Base-by-base conservation (phyloP, 1,140 invertebrate species). In the Sarcophaga bullata region DNA sequence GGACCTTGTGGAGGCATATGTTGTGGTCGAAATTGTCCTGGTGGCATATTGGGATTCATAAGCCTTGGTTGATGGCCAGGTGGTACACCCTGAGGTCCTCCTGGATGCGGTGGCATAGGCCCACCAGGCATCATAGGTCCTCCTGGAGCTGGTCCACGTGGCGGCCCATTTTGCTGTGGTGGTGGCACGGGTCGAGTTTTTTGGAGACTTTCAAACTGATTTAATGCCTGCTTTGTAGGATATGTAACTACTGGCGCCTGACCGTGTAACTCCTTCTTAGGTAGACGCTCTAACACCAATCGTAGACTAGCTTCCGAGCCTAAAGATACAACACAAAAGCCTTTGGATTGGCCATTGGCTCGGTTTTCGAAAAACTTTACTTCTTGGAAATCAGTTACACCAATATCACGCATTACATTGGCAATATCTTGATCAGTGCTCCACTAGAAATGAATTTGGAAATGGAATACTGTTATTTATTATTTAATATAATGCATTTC, bases 361-460 rank as follows among this genome's bases (percentile, higher is more conserved):
- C 98, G 94, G 92, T 99, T 99, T 91, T 99, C 98, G 92, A 99
- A 99, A 91, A 99, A 99, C 91, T 99, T 99, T 13, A 99, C 97
- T 90, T 99, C 99, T 84, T 98, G 92, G 85, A 99, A 95, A 91
- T 99, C 99, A 83, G 92, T 94, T 5, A 99, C 95, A 25, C 98
- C 98, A 84, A 99, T 92, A 84, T 94, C 94, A 76, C 93, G 92
- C 82, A 99, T 93, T 4, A 96, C 94, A 91, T 98, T 96, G 49
- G 95, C 94, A 75, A 99, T 95, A 90, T 99, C 97, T 91, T 98
- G 95, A 91, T 99, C 98, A 81, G 97, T 99, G 62, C 98, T 99
- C 98, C 98, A 99, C 97, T 98, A 91, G 80, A 91, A 58, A 84
- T 37, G 25, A 37, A 37, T 37, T 37, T 37, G 25, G 25, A 37